phyloP scores from a whole-genome alignment of 2,113 vertebrate species.

The Corythoichthys intestinalis region DNA sequence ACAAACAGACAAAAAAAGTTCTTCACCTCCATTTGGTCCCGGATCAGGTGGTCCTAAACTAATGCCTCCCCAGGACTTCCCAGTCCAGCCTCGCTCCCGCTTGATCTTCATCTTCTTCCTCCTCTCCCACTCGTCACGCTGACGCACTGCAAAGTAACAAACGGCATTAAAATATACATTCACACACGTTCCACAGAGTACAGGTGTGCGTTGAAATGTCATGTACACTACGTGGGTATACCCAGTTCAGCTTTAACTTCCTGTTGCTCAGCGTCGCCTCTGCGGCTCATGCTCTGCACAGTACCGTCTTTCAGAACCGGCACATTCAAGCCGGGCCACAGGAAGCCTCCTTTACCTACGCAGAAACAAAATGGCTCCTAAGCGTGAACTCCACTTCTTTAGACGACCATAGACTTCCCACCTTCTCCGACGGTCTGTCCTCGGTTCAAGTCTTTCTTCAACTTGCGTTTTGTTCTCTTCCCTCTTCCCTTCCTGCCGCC shows the following conservation, averaged over 20 bases:
- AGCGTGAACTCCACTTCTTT: not conserved
- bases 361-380: not conserved
- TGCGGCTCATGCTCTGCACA: slow-evolving; percentile 65
- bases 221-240: slow-evolving; percentile 10
- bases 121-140: slow-evolving; percentile 82
- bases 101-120: slow-evolving; percentile 80
- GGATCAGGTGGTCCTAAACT: slow-evolving; percentile 85
- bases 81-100: slow-evolving; percentile 89
- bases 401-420: slow-evolving; percentile 43
- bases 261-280: slow-evolving; percentile 76
- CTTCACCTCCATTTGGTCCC: slow-evolving; percentile 87
- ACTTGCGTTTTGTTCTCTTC: slow-evolving; percentile 84
- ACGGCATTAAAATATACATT: not conserved
- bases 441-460: slow-evolving; percentile 82
- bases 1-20: not conserved
- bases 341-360: slow-evolving; percentile 81
- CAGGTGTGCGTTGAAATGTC: not conserved
- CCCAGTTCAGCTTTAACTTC: slow-evolving; percentile 72
- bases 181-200: not conserved
- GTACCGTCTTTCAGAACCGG: slow-evolving; percentile 73
- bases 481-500: slow-evolving; percentile 85
- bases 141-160: slow-evolving; percentile 51
- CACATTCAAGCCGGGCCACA: slow-evolving; percentile 91
- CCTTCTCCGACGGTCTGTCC: slow-evolving; percentile 90
- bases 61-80: slow-evolving; percentile 84